Conservation (phyloP, 2,113 vertebrate genomes). For the Brienomyrus brachyistius region DNA sequence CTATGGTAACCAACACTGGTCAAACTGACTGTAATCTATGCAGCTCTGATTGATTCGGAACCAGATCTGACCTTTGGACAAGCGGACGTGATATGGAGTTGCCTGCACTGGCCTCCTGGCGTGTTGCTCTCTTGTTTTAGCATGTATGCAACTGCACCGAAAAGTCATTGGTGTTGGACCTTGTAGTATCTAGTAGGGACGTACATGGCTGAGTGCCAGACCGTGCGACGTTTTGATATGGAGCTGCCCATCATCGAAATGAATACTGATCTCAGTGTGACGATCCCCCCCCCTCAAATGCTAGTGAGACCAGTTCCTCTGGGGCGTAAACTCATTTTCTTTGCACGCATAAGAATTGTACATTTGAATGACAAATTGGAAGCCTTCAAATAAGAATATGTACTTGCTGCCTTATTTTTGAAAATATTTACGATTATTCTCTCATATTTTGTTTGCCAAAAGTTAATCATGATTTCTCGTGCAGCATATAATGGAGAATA, state of each 20-base stretch:
- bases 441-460: conserved; percentile 44
- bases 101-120: background rate
- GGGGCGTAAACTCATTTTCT: background rate
- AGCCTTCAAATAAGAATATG: conserved; percentile 38
- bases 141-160: background rate
- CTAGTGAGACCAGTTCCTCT: background rate
- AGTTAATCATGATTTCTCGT: conserved; percentile 23
- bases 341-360: background rate
- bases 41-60: background rate
- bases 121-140: background rate
- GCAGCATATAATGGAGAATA: conserved; percentile 28
- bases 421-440: conserved; percentile 26
- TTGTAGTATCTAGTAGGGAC: background rate
- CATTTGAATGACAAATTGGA: conserved; percentile 27
- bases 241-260: background rate
- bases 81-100: background rate
- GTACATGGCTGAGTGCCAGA: background rate
- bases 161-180: background rate
- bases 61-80: background rate
- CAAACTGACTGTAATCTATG: background rate
- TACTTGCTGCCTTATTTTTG: conserved; percentile 57
- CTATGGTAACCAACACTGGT: background rate
- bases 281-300: background rate
- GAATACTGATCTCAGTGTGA: background rate
- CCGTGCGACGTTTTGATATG: background rate